A percentile compares a stretch with the other conserved stretches of the same genome.
phyloP scores from a whole-genome alignment of 2,888 invertebrate genomes.

The Meganola albula region DNA sequence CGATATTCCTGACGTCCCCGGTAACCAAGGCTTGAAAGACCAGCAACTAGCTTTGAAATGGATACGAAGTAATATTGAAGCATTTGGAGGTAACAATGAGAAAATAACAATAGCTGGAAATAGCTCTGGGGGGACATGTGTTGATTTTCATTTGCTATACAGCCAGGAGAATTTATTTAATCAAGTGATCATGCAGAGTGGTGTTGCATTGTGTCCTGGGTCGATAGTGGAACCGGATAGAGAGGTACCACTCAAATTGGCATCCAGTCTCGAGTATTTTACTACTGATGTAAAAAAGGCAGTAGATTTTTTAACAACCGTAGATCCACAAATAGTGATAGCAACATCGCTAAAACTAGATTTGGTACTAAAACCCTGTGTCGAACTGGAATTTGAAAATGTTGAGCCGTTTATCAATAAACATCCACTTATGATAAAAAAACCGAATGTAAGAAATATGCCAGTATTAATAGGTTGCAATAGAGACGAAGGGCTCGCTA shows the following conservation, averaged over 20 bases:
- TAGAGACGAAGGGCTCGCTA: background rate
- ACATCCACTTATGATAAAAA: background rate
- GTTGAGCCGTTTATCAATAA: background rate
- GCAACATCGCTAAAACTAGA: conserved; percentile 5
- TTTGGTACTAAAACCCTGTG: background rate
- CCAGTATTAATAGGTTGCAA: background rate
- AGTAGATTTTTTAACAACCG: conserved; percentile 8
- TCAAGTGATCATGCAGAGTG: conserved; percentile 18
- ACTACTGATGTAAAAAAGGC: conserved; percentile 12
- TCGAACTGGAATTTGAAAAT: background rate
- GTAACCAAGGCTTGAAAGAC: conserved; percentile 21
- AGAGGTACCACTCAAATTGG: conserved; percentile 9
- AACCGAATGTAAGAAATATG: background rate
- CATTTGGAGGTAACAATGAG: conserved; percentile 32
- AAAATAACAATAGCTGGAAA: conserved; percentile 32
- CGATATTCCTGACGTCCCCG: conserved; percentile 31
- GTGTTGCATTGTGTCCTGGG: conserved; percentile 5
- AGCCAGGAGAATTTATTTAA: conserved; percentile 16
- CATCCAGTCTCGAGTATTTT: conserved; percentile 9
- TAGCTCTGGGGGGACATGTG: conserved; percentile 31
- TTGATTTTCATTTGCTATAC: conserved; percentile 14
- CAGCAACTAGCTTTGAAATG: conserved; percentile 35
- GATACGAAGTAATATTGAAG: conserved; percentile 36
- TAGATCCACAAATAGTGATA: conserved; percentile 5
- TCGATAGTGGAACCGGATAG: conserved; percentile 6